Evolutionary conservation across 2,797 vertebrate species (phyloP).

Genomic region (Argentina silus): DNA sequence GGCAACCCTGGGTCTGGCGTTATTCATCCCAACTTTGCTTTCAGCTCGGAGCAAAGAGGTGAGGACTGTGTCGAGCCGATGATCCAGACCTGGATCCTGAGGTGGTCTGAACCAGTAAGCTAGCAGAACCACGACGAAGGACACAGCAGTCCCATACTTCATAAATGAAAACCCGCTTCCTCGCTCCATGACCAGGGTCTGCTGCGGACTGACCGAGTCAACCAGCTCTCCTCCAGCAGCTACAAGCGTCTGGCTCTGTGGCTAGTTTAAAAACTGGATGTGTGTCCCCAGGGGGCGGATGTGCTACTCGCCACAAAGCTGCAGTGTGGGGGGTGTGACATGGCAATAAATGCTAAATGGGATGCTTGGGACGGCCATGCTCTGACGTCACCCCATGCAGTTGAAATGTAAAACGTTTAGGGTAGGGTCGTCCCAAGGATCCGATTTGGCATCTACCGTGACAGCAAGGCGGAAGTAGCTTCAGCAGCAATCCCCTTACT

Average conservation of each 20-base stretch:
- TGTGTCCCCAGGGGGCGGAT: too few relatives aligned
- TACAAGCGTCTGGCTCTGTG: slow-evolving; percentile 9
- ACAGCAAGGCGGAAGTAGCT: slow-evolving; percentile 63
- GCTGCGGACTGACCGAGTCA: neutral
- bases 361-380: too few relatives aligned
- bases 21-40: slow-evolving; percentile 73
- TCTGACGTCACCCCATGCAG: too few relatives aligned
- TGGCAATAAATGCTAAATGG: too few relatives aligned
- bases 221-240: neutral
- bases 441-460: slow-evolving; percentile 44
- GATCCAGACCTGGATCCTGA: slow-evolving; percentile 65
- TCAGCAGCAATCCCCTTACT: neutral
- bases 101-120: slow-evolving; percentile 79
- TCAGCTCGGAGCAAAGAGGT: slow-evolving; percentile 83
- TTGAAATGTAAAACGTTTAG: too few relatives aligned
- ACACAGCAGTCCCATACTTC: slow-evolving; percentile 75
- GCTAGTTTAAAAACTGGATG: too few relatives aligned
- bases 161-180: slow-evolving; percentile 59
- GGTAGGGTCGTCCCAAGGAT: slow-evolving; percentile 20
- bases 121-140: slow-evolving; percentile 71
- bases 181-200: slow-evolving; percentile 59
- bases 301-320: too few relatives aligned
- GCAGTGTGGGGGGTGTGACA: too few relatives aligned
- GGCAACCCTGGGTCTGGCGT: slow-evolving; percentile 77
- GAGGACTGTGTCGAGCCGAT: slow-evolving; percentile 77